These are phyloP conservation scores for Scrobipalpa atriplicella DNA, from an alignment of 2,888 invertebrate species.

Conservation along the genomic window DNA sequence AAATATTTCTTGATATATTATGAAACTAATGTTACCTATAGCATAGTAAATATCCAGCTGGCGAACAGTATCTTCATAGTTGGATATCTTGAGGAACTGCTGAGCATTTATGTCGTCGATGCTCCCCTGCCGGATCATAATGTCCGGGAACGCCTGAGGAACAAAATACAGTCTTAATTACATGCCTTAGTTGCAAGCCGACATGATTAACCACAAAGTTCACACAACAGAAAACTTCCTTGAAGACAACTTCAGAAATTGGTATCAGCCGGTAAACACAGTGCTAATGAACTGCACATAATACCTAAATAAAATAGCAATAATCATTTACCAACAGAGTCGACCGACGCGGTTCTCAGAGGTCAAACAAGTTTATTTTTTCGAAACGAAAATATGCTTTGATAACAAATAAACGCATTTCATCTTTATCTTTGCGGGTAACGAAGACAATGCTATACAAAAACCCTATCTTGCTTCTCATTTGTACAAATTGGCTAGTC, in stretches of 20 bases:
- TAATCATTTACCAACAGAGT: background rate
- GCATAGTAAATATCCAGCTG: conserved; percentile 97
- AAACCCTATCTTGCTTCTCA: background rate
- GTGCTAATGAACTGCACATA: background rate
- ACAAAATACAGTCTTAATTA: conserved; percentile 8
- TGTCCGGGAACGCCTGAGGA: conserved; percentile 60
- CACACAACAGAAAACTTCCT: background rate
- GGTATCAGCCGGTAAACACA: background rate
- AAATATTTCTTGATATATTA: background rate
- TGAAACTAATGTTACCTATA: conserved; percentile 85
- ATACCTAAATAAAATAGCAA: background rate
- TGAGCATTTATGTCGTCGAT: conserved; percentile 91
- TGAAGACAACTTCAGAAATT: background rate
- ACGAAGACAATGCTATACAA: background rate
- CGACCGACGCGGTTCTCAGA: conserved; percentile 6
- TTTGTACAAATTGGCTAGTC: background rate
- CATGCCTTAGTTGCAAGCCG: too few species aligned
- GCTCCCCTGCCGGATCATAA: conserved; percentile 84
- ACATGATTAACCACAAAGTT: too few species aligned
- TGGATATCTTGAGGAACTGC: conserved; percentile 90
- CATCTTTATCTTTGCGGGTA: too few species aligned
- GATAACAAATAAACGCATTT: conserved; percentile 4
- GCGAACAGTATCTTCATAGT: conserved; percentile 94
- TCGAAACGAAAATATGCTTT: background rate
- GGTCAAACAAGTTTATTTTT: conserved; percentile 18